Evolutionary conservation across 2,888 invertebrate species (phyloP), one percentile per base, ranked within the genome.

Genomic region (Aethes cnicana): DNA sequence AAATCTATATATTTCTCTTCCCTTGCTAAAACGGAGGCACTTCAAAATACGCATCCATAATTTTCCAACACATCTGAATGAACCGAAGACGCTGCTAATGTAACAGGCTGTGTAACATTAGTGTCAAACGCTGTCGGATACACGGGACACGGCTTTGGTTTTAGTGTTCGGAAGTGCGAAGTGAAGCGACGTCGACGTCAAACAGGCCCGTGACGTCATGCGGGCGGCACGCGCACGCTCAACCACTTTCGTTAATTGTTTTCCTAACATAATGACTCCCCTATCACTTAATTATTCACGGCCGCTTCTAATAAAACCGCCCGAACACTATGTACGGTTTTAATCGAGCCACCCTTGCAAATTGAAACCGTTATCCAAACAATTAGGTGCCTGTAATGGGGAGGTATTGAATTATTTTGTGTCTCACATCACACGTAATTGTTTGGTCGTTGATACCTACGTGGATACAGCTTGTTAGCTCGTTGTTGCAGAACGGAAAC

Each of bases 221-320:
- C 82, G 85, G 84, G 84, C 56, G 69, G 66, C 83, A 73, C 79
- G 83, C 79, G 82, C 73, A 32, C 14, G 20, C 46, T 74, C 69
- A 68, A 75, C 73, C 79, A 75, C 75, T 80, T 76, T 70, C 72
- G 69, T 68, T 81, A 81, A 83, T 80, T 78, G 74, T 69, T 72
- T 69, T 63, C 47, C 72, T 59, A 64, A 61, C 70, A 64, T 77
- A 78, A 81, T 76, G 73, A 69, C 63, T 72, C 77, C 79, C 79
- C 73, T 77, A 75, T 72, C 66, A 69, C 69, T 74, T 55, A 54
- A 53, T 55, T 59, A 56, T 56, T 52, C 50, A 42, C 47, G 54
- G 37, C 39, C 43, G 41, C 42, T 33, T 56, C 49, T 50, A 55
- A 49, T 54, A 54, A 54, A 54, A 43, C 43, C 48, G 35, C 33